Conservation (phyloP, 1,140 invertebrate species). For the Sycophila sp. region DNA sequence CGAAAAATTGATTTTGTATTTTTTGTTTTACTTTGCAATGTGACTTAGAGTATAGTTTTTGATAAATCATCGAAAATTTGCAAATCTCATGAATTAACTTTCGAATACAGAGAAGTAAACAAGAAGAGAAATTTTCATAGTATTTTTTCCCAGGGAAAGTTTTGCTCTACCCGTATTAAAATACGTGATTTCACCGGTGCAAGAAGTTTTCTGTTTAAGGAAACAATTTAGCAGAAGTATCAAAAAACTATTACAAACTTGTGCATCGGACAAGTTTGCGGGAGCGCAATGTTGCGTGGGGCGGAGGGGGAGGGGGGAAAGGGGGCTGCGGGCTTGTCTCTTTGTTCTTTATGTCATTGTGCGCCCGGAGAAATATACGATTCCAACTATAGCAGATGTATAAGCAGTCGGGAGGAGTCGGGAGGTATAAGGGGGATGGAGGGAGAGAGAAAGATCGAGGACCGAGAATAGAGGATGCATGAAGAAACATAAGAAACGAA, state of each 20-base stretch:
- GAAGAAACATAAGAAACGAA: slow-evolving; percentile 47
- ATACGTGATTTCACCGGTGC: not conserved
- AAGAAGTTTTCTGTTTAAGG: slow-evolving; percentile 19
- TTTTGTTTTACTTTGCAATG: no score
- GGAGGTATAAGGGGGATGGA: slow-evolving; percentile 17
- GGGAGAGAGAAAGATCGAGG: slow-evolving; percentile 11
- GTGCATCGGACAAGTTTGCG: not conserved
- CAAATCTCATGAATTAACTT: no score
- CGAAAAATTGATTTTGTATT: no score
- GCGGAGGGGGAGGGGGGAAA: not conserved
- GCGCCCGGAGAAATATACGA: slow-evolving; percentile 25
- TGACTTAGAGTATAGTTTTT: no score
- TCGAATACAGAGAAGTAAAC: no score
- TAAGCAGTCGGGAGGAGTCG: slow-evolving; percentile 23
- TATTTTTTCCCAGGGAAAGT: not conserved
- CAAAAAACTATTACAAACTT: slow-evolving; percentile 28
- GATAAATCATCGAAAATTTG: no score
- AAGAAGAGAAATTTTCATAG: no score
- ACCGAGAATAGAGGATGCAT: slow-evolving; percentile 1
- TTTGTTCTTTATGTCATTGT: slow-evolving; percentile 33
- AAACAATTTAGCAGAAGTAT: slow-evolving; percentile 20
- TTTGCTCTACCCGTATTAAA: not conserved
- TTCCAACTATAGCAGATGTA: slow-evolving; percentile 36
- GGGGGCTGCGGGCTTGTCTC: slow-evolving; percentile 18
- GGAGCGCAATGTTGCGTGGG: no score